phyloP scores from a whole-genome alignment of 1,140 invertebrate genomes.

The Pentalonia nigronervosa region DNA sequence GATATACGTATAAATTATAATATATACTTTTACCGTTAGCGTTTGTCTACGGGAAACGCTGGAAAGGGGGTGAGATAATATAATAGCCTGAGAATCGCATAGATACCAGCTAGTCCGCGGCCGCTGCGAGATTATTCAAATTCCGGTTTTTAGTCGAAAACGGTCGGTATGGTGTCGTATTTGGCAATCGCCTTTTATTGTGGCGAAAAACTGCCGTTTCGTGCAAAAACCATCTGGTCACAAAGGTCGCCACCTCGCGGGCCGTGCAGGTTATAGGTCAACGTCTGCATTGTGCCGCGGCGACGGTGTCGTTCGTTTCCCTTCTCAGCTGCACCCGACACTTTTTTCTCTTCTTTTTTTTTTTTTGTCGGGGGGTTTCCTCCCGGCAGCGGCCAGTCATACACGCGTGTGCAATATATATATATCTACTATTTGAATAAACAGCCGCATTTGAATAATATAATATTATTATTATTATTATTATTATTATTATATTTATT shows the following conservation, averaged over 20 bases:
- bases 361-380: constrained; percentile 44
- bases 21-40: neutral
- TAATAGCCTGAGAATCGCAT: neutral
- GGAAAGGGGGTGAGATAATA: neutral
- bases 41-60: neutral
- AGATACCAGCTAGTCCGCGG: neutral
- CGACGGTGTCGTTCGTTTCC: neutral
- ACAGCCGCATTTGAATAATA: constrained; percentile 56
- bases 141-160: constrained; percentile 43
- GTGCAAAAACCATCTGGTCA: constrained; percentile 42
- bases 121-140: constrained; percentile 22
- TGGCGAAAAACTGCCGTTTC: constrained; percentile 53
- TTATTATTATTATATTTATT: constrained; percentile 2
- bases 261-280: constrained; percentile 56
- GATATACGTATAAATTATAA: neutral
- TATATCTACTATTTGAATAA: constrained; percentile 43
- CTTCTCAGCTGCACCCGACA: constrained; percentile 38
- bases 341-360: constrained; percentile 25
- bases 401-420: neutral
- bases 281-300: constrained; percentile 32
- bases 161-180: neutral
- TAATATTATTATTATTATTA: neutral
- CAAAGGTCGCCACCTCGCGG: constrained; percentile 40
- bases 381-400: constrained; percentile 7
- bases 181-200: constrained; percentile 22